These are phyloP conservation scores for Sminthurides aquaticus DNA, from an alignment of 2,888 invertebrate species.

Conservation along the genomic window DNA sequence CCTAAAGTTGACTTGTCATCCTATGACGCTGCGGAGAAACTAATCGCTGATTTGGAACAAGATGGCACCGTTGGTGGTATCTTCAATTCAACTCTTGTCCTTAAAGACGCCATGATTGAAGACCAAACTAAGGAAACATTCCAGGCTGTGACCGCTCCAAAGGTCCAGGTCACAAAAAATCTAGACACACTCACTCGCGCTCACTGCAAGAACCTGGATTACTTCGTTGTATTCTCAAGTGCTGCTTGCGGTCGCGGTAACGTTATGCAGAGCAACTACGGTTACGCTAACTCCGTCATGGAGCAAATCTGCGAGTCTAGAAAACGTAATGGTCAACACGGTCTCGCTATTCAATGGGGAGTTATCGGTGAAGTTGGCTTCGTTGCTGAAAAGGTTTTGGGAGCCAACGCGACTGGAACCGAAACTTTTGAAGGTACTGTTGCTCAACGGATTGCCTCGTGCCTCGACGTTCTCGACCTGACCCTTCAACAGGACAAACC, in stretches of 20 bases:
- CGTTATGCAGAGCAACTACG: conserved; percentile 84
- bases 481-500: conserved; percentile 64
- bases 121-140: conserved; percentile 63
- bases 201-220: conserved; percentile 53
- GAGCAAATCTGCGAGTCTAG: conserved; percentile 76
- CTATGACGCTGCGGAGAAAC: conserved; percentile 4
- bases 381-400: conserved; percentile 60
- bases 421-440: conserved; percentile 65
- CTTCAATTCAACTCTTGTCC: conserved; percentile 74
- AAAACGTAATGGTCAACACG: conserved; percentile 62
- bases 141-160: conserved; percentile 62
- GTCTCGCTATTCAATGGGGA: conserved; percentile 84
- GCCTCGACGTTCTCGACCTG: conserved; percentile 59
- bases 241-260: conserved; percentile 87
- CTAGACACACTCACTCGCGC: conserved; percentile 62
- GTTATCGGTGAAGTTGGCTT: conserved; percentile 83
- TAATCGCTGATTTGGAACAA: conserved; percentile 50
- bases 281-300: conserved; percentile 82
- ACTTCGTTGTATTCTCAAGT: conserved; percentile 86
- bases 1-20: conserved; percentile 16
- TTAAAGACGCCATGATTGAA: conserved; percentile 49
- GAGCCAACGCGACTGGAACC: conserved; percentile 52
- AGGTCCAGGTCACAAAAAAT: conserved; percentile 70
- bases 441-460: conserved; percentile 76
- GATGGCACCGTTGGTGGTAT: conserved; percentile 73